A percentile compares a stretch with the other conserved stretches of the same genome.
These are phyloP conservation scores for Leptobrachium leishanense DNA, from an alignment of 2,113 vertebrate genomes.

Conservation along the genomic window DNA sequence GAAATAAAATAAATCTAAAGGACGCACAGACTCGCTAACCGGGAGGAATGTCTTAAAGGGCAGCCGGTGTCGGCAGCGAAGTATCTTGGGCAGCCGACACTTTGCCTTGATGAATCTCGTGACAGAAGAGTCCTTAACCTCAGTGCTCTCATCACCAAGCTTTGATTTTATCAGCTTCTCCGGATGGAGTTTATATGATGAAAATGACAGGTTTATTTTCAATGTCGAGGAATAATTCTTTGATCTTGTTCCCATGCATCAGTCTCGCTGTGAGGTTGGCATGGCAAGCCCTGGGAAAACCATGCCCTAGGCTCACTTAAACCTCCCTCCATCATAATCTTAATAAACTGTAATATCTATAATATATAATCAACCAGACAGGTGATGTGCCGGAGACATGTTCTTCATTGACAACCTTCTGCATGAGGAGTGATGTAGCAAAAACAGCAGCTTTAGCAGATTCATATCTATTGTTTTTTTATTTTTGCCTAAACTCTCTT, in stretches of 20 bases:
- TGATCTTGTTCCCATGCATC: conserved; percentile 19
- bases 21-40: conserved; percentile 51
- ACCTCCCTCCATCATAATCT: conserved; percentile 17
- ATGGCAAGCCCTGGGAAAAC: conserved; percentile 25
- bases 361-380: conserved; percentile 29
- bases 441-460: too few species aligned
- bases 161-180: conserved; percentile 16
- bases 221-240: conserved; percentile 22
- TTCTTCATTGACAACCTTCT: too few species aligned
- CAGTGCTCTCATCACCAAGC: conserved; percentile 25
- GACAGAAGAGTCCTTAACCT: conserved; percentile 38
- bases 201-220: conserved; percentile 21
- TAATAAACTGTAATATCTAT: conserved; percentile 12
- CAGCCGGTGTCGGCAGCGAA: conserved; percentile 46
- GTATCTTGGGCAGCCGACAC: conserved; percentile 35
- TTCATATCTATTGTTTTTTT: too few species aligned
- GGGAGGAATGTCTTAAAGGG: conserved; percentile 52
- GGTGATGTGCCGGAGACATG: background rate
- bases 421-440: too few species aligned
- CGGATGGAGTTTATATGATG: conserved; percentile 39
- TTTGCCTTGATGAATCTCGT: conserved; percentile 33
- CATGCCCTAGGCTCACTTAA: conserved; percentile 22
- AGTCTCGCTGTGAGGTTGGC: conserved; percentile 29
- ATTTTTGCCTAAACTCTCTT: too few species aligned
- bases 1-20: conserved; percentile 65